Evolutionary conservation across 2,888 invertebrate species (phyloP).

Genomic region (Nycteola revayana): DNA sequence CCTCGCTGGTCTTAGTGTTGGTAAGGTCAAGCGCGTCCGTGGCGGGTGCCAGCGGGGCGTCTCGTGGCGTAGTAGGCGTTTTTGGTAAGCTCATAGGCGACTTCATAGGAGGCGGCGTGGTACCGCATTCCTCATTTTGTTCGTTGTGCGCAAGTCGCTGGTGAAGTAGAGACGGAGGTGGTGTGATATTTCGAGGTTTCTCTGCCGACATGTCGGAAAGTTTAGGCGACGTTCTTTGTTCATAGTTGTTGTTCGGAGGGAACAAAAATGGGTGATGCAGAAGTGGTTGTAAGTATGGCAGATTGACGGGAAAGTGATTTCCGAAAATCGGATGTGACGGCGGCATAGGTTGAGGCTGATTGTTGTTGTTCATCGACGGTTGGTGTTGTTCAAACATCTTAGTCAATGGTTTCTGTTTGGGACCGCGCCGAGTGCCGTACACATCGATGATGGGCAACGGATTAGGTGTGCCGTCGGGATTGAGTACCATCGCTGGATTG

Average conservation of each 20-base stretch:
- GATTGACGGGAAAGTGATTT: constrained; percentile 68
- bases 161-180: constrained; percentile 64
- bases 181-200: constrained; percentile 44
- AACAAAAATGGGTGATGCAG: constrained; percentile 74
- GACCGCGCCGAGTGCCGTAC: constrained; percentile 94
- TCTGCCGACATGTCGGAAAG: constrained; percentile 45
- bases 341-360: constrained; percentile 48
- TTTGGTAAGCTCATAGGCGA: constrained; percentile 51
- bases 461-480: constrained; percentile 94
- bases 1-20: constrained; percentile 73
- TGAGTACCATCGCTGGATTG: constrained; percentile 93
- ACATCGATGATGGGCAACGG: constrained; percentile 94
- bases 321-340: constrained; percentile 67
- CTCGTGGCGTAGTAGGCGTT: constrained; percentile 50
- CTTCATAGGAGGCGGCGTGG: constrained; percentile 46
- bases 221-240: constrained; percentile 56
- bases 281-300: constrained; percentile 72
- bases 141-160: constrained; percentile 63
- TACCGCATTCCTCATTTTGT: constrained; percentile 38
- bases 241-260: constrained; percentile 73
- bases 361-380: constrained; percentile 46
- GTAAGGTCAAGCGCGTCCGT: constrained; percentile 82
- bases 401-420: constrained; percentile 83
- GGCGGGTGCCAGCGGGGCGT: constrained; percentile 40
- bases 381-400: constrained; percentile 63